Evolutionary conservation across 2,797 vertebrate species (phyloP), one percentile per base, ranked within the genome.

Genomic region (Microctenopoma steveboyesi): DNA sequence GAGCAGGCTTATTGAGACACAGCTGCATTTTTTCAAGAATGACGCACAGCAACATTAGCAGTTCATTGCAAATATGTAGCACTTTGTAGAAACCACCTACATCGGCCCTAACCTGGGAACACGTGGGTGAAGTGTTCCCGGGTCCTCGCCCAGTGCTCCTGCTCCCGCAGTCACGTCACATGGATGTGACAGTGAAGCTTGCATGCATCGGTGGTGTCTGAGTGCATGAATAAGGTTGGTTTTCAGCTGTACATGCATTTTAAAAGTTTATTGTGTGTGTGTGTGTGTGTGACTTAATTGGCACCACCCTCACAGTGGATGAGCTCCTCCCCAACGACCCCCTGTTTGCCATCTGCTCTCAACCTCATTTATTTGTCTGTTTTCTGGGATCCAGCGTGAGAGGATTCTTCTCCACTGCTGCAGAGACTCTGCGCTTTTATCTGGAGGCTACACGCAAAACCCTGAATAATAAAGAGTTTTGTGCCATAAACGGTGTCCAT

Each of bases 401-500:
- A 67, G 35, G 69, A 46, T 50, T 33, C 39, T 35, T 47, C 52
- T 43, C 53, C 61, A 28, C 47, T 5, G 37, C 54, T 22, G 12
- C 37, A 57, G 16, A 28, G 42, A n/a, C 27, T 37, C 2, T 0
- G 11, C 14, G 25, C 53, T 65, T 48, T 68, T 30, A 22, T 48
- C 12, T 56, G 1, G 2, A 68, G 13, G 33, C 53, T 53, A 60
- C 16, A 37, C 37, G 30, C 54, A 67, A 57, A 69, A 45, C 16
- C n/a, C 37, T 33, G 27, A 58, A 71, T 49, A 73, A 82, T 82
- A 79, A 82, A 85, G 4, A 12, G 27, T 25, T 53, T 69, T 59
- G 25, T 43, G 35, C 39, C 28, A 45, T 14, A 40, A 54, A 5
- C 57, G 5, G 30, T 35, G 47, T 15, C 47, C 9, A 14, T 48